Evolutionary conservation across 2,113 vertebrate species (phyloP).

Genomic region (Sinocyclocheilus anophthalmus): DNA sequence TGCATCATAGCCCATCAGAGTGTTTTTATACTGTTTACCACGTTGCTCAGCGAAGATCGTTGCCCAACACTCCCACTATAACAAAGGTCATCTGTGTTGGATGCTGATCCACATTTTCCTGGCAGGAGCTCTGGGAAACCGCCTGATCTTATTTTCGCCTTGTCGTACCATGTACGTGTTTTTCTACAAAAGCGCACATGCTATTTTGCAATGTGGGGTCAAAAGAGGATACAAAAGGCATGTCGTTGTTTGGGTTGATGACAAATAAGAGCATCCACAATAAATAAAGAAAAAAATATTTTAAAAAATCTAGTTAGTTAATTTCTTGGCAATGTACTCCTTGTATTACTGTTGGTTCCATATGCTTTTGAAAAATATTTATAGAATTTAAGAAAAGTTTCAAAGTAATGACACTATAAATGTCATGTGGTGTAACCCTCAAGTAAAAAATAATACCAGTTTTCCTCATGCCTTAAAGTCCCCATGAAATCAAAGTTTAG

Average conservation of each 20-base stretch:
- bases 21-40: slow-evolving; percentile 55
- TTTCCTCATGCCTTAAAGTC: too few species aligned
- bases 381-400: too few species aligned
- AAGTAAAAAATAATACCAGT: neutral
- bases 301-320: too few species aligned
- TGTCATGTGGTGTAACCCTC: neutral
- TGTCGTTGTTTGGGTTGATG: neutral
- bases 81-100: slow-evolving; percentile 46
- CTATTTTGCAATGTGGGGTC: neutral
- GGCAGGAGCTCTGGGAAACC: slow-evolving; percentile 55
- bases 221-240: neutral
- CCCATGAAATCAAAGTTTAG: too few species aligned
- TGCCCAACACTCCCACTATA: slow-evolving; percentile 56
- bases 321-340: neutral
- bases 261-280: neutral
- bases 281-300: too few species aligned
- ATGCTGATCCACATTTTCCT: slow-evolving; percentile 61
- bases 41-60: slow-evolving; percentile 52
- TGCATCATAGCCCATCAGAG: neutral
- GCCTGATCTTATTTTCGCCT: slow-evolving; percentile 39
- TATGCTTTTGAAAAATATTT: too few species aligned
- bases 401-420: too few species aligned
- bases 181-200: neutral
- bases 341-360: neutral
- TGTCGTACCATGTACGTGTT: neutral